phyloP scores from a whole-genome alignment of 2,113 vertebrate species.

The Psettodes erumei region DNA sequence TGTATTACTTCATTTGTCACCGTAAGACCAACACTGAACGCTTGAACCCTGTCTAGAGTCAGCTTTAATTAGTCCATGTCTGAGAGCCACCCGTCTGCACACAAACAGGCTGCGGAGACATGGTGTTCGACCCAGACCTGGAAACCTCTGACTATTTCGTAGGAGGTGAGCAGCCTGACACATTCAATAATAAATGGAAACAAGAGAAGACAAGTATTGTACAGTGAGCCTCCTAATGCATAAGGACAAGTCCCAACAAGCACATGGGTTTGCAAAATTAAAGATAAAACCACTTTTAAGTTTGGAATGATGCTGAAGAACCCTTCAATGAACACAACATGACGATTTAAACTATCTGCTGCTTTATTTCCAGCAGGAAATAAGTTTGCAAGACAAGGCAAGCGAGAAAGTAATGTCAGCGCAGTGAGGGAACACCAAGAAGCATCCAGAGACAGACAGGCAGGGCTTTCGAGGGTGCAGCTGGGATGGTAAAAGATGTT shows the following conservation, averaged over 20 bases:
- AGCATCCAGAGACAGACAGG: constrained; percentile 37
- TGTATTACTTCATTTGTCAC: constrained; percentile 76
- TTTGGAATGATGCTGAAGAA: neutral
- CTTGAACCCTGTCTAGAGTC: constrained; percentile 70
- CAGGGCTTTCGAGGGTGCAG: constrained; percentile 58
- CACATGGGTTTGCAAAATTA: neutral
- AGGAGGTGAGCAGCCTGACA: neutral
- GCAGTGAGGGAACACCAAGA: constrained; percentile 10
- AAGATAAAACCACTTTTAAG: neutral
- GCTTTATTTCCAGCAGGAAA: constrained; percentile 11
- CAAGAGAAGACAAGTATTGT: neutral
- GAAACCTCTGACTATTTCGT: constrained; percentile 8
- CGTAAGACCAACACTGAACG: constrained; percentile 66
- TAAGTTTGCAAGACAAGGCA: neutral
- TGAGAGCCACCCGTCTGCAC: constrained; percentile 63
- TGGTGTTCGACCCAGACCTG: constrained; percentile 4
- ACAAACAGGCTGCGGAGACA: constrained; percentile 54
- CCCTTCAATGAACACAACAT: neutral
- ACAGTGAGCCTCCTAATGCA: neutral
- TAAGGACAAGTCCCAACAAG: neutral
- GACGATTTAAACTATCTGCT: too few species aligned
- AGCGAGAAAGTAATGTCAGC: constrained; percentile 22
- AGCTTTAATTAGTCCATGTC: constrained; percentile 69
- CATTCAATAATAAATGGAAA: neutral
- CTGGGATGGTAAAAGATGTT: constrained; percentile 67